Base-by-base conservation (phyloP, 2,888 invertebrate genomes). In the Tachina fera region DNA sequence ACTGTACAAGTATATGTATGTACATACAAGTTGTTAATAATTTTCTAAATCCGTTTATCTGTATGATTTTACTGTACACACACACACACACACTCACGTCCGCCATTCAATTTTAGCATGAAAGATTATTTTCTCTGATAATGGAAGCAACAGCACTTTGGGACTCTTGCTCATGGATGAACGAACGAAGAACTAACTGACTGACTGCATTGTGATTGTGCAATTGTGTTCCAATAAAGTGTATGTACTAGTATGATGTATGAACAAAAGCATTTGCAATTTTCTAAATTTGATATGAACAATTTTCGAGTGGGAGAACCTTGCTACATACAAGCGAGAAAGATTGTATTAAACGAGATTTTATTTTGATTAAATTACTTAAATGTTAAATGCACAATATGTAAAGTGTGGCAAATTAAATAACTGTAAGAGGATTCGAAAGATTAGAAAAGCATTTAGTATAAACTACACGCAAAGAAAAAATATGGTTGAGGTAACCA, bases 271-370 rank as follows among this genome's bases (percentile, higher is more conserved):
- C 70, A 51, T 49, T 68, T 63, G 70, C 75, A 84, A 79, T 84
- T 80, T 84, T 31, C 19, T 45, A 65, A 77, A 80, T 84, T 75
- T 80, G 75, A 80, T 80, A 80, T 71, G 75, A 75, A 65, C 80
- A 75, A 75, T 80, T 71, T 70, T 84, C 71, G 39, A 53, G 45
- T 45, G 19, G 13, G 4, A 0, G 41, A 43, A 67, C 19, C 58
- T n/a, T n/a, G n/a, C n/a, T n/a, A n/a, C n/a, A n/a, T n/a, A n/a
- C n/a, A n/a, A n/a, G n/a, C n/a, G n/a, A 31, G 11, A 19, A 14
- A n/a, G 3, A 10, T 16, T 72, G 6, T 14, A 10, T 14, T 56
- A 22, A 51, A 1, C 39, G 31, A 47, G 2, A 65, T 47, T 14
- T 63, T 72, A 63, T 72, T 71, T 79, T 79, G 31, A 71, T 72